phyloP scores from a whole-genome alignment of 2,113 vertebrate genomes.

The Apteryx mantelli region DNA sequence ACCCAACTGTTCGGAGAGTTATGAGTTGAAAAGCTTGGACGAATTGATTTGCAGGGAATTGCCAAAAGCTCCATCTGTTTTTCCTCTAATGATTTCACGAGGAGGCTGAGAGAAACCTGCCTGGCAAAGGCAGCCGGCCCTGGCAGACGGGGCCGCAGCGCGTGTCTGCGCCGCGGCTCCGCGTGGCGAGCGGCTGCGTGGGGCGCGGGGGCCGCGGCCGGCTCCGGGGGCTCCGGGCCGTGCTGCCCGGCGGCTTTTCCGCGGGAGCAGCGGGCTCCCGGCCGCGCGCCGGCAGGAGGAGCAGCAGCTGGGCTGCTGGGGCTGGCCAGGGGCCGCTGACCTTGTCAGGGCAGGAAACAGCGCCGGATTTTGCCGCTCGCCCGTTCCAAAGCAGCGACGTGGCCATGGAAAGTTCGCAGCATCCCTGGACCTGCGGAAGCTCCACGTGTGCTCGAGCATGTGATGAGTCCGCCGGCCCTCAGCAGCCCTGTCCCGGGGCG shows the following conservation, averaged over 20 bases:
- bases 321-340: background rate
- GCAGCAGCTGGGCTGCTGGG: background rate
- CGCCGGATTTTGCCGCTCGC: background rate
- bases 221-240: background rate
- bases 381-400: background rate
- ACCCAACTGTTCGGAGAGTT: conserved; percentile 26
- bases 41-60: background rate
- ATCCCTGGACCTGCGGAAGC: background rate
- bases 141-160: background rate
- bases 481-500: accelerated
- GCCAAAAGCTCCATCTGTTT: conserved; percentile 74
- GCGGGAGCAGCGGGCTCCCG: background rate
- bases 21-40: conserved; percentile 35
- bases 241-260: no score
- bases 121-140: background rate
- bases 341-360: background rate
- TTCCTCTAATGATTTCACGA: conserved; percentile 3
- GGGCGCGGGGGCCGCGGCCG: accelerated
- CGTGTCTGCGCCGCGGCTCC: background rate
- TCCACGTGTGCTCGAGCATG: background rate
- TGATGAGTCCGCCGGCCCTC: background rate
- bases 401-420: background rate
- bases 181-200: no score
- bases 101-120: conserved; percentile 8
- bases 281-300: background rate